phyloP scores from a whole-genome alignment of 2,113 vertebrate genomes.

The Clinocottus analis region DNA sequence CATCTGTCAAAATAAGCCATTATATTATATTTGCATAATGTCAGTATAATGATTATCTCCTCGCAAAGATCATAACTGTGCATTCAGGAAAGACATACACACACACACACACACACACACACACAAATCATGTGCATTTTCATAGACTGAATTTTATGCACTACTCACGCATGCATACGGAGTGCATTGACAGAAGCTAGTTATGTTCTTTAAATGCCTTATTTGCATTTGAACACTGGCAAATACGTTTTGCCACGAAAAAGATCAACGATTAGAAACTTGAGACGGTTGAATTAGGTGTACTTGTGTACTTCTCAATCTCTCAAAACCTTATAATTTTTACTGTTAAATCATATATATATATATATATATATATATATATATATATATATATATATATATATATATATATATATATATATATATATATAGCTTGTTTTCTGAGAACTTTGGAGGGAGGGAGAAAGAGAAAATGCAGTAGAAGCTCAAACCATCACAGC shows the following conservation, averaged over 20 bases:
- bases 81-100: neutral
- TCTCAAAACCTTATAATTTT: neutral
- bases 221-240: neutral
- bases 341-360: neutral
- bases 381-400: too few species aligned
- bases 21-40: conserved; percentile 8
- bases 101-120: neutral
- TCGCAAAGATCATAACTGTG: neutral
- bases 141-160: neutral
- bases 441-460: too few species aligned
- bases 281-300: neutral
- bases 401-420: too few species aligned
- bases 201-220: neutral
- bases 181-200: neutral
- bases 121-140: neutral
- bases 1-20: conserved; percentile 1
- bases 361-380: too few species aligned
- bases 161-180: neutral
- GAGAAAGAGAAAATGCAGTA: too few species aligned
- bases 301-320: neutral
- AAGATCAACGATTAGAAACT: neutral
- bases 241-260: neutral
- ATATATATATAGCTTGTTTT: too few species aligned
- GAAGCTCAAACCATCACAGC: neutral
- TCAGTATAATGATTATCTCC: neutral